Percentiles rank a stretch among this genome's conserved stretches.
These are phyloP conservation scores for Coryphaenoides rupestris DNA, from an alignment of 2,113 vertebrate genomes.

Conservation along the genomic window DNA sequence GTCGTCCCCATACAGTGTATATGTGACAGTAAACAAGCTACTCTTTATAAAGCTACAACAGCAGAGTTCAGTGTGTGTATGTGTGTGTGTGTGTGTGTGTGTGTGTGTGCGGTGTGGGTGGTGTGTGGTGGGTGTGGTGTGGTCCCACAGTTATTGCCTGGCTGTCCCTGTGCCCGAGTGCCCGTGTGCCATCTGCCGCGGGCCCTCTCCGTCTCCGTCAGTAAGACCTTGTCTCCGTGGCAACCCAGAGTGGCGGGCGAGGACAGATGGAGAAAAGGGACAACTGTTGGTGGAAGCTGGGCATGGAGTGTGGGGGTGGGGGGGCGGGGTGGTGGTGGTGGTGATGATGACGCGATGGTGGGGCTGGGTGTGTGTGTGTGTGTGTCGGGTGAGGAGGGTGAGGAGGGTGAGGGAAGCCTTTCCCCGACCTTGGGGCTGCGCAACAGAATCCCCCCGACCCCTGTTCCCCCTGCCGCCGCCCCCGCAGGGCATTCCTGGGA, in stretches of 20 bases:
- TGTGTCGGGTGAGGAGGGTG: slow-evolving; percentile 1
- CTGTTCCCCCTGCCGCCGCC: too few relatives aligned
- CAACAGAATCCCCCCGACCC: slow-evolving; percentile 62
- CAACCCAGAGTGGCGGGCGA: slow-evolving; percentile 48
- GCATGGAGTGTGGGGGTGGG: too few relatives aligned
- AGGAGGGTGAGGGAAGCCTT: slow-evolving; percentile 40
- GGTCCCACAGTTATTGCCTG: slow-evolving; percentile 24
- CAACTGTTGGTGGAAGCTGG: slow-evolving; percentile 49
- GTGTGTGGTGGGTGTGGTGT: slow-evolving; percentile 8
- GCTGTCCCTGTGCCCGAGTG: slow-evolving; percentile 36
- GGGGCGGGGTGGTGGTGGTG: too few relatives aligned
- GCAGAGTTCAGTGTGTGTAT: neutral
- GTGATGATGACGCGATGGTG: too few relatives aligned
- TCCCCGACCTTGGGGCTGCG: slow-evolving; percentile 46
- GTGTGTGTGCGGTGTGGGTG: too few relatives aligned
- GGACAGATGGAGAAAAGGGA: slow-evolving; percentile 42
- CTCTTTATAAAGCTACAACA: slow-evolving; percentile 5
- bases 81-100: too few relatives aligned
- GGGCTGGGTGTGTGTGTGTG: too few relatives aligned
- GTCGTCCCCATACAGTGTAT: too few relatives aligned
- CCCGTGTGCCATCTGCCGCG: slow-evolving; percentile 61
- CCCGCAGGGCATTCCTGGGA: slow-evolving; percentile 61
- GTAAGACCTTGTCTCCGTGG: slow-evolving; percentile 51
- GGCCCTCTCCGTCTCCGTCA: slow-evolving; percentile 51
- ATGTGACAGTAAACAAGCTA: slow-evolving; percentile 8